Base-by-base conservation (phyloP, 2,888 invertebrate species). In the Nomada goodeniana region DNA sequence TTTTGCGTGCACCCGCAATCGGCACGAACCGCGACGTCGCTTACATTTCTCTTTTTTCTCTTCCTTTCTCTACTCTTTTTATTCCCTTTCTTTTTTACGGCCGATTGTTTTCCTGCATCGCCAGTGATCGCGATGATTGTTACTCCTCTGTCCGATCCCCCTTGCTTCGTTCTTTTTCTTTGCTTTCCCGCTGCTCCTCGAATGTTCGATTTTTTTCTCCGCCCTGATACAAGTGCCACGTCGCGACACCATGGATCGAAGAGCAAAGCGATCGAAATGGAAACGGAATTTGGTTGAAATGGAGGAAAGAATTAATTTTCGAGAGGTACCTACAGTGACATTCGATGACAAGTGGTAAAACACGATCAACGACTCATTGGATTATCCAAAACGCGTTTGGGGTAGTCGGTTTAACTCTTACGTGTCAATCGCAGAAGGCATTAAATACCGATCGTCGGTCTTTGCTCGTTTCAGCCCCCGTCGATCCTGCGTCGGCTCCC, bases 391-490 rank as follows among this genome's bases (percentile, higher is more conserved):
- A 73, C 61, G 69, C 76, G 73, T 52, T 59, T 29, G 74, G 74
- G 77, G 50, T 36, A 44, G 26, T 23, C 50, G 57, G 47, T 75
- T 82, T 83, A 85, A 89, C 89, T 90, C 90, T 90, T 92, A 91
- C 90, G 90, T 86, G 92, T 93, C 92, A 93, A 86, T 90, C 89
- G 90, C 93, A 93, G 93, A 86, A 91, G 88, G 92, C 91, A 92
- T 92, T 93, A 93, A 93, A 93, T 93, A 93, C 92, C 91, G 91
- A 93, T 92, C 92, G 89, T 88, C 90, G 90, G 90, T 91, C 91
- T 91, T 91, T 90, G 86, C 88, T 85, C 89, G 88, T 86, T 86
- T 90, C 86, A 87, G 52, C 85, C 87, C 82, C 80, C 69, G 71
- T 72, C 74, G 80, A 82, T 78, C 81, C 88, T 84, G 85, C 89